Base-by-base conservation (phyloP, 1,140 invertebrate species). In the Condylostylus longicornis region DNA sequence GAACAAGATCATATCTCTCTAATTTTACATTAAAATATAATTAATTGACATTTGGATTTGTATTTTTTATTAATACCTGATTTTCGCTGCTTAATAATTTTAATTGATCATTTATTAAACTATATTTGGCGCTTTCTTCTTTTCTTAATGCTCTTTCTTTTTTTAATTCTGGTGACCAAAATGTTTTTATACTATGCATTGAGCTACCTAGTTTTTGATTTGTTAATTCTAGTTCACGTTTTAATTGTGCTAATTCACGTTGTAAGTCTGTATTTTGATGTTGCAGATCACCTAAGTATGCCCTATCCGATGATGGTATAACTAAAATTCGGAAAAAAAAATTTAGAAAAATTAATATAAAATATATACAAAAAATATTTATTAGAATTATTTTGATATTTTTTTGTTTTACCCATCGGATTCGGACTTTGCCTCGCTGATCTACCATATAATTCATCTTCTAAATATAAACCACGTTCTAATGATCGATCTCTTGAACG, bases 181-280 rank as follows among this genome's bases (percentile, higher is more conserved):
- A 98, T 9, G 93, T 97, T 67, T 98, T 98, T 58, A 98, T 98
- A 63, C 87, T 93, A 65, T 97, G 93, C 93, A 98, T 98, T 51
- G 85, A 91, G 53, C 93, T 96, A 53, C 89, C 90, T 42, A 98
- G 70, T 64, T 98, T 98, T 65, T 97, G 91, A 65, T 96, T 96
- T 40, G 90, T 94, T 43, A 93, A 68, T 65, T 98, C 91, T 46
- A 97, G 72, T 56, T 98, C 94, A 54, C 93, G 87, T 63, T 96
- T 95, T 28, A 97, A 69, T 60, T 87, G 88, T n/a, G 80, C 83
- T 53, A 96, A 75, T 63, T 98, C 93, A n/a, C 85, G 73, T 57
- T 96, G 90, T 40, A 96, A 70, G 59, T 97, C 91, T 46, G 81
- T 81, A 61, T 96, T 90, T 67, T 95, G 88, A 49, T 84, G 77